Conservation (phyloP, 2,797 vertebrate genomes). For the Parauchenoglanis punctatus region DNA sequence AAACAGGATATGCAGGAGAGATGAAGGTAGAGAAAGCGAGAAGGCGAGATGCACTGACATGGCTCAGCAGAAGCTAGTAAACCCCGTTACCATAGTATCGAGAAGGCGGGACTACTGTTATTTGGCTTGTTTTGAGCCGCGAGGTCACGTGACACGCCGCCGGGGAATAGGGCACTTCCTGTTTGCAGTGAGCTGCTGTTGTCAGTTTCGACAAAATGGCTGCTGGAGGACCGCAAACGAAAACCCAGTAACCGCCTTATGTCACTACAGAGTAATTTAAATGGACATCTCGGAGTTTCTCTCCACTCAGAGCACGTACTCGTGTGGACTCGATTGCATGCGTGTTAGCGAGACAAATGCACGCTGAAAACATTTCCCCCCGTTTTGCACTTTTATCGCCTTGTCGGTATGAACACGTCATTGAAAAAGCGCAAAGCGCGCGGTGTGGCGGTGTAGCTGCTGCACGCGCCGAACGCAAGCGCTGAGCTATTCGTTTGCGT, state of each 20-base stretch:
- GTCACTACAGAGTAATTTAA: constrained; percentile 61
- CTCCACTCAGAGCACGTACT: constrained; percentile 11
- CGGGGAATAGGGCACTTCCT: constrained; percentile 63
- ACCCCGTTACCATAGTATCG: constrained; percentile 76
- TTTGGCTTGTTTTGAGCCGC: constrained; percentile 76
- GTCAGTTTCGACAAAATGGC: constrained; percentile 84
- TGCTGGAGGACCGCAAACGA: constrained; percentile 73
- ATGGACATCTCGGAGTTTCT: constrained; percentile 42
- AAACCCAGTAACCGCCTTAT: constrained; percentile 70
- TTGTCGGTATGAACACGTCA: constrained; percentile 48
- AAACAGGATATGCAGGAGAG: background rate
- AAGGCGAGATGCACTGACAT: background rate
- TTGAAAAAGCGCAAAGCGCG: constrained; percentile 43
- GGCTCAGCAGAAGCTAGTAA: background rate
- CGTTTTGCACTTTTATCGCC: constrained; percentile 38
- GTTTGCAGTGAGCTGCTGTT: constrained; percentile 74
- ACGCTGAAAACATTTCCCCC: constrained; percentile 33
- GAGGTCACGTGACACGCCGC: constrained; percentile 72
- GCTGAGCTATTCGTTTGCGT: background rate
- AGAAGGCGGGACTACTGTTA: constrained; percentile 60
- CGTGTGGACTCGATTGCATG: constrained; percentile 44
- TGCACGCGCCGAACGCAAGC: background rate
- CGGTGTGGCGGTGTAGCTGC: constrained; percentile 23
- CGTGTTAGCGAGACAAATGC: constrained; percentile 45
- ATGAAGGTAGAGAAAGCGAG: background rate